Percentiles rank a stretch among this genome's conserved stretches.
These are phyloP conservation scores for Meles meles DNA, from an alignment of 2,113 vertebrate genomes.

Conservation along the genomic window DNA sequence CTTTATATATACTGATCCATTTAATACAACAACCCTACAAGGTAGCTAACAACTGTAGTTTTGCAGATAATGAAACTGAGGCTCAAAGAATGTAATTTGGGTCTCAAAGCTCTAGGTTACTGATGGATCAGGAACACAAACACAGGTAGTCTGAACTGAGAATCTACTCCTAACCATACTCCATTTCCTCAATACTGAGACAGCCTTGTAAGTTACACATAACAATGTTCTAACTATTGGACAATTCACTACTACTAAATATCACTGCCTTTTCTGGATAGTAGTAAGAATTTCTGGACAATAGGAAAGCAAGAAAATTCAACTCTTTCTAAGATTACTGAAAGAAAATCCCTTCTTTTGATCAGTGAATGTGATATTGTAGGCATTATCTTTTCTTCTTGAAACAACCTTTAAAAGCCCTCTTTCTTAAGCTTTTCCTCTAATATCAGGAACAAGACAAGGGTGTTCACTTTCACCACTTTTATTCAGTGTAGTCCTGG, in stretches of 20 bases:
- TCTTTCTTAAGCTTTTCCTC: background rate
- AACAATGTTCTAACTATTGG: background rate
- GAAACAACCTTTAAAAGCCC: background rate
- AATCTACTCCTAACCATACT: background rate
- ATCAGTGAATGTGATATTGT: background rate
- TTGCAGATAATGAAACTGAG: background rate
- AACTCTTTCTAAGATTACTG: slow-evolving; percentile 1
- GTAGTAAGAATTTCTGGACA: background rate
- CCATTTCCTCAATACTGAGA: background rate
- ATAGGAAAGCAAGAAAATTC: background rate
- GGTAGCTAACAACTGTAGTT: background rate
- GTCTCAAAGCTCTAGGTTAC: background rate
- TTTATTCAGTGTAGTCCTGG: background rate
- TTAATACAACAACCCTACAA: background rate
- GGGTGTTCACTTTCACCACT: background rate
- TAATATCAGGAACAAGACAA: background rate
- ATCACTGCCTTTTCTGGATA: background rate
- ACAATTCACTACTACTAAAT: background rate
- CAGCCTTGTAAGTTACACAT: background rate
- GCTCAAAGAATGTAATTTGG: background rate
- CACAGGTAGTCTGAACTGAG: background rate
- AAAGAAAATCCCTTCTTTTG: slow-evolving; percentile 9
- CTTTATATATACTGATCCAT: background rate
- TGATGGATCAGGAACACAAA: background rate
- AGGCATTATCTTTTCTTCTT: background rate